Conservation (phyloP, 23 tunicate genomes). For the Ciona savignyi region DNA sequence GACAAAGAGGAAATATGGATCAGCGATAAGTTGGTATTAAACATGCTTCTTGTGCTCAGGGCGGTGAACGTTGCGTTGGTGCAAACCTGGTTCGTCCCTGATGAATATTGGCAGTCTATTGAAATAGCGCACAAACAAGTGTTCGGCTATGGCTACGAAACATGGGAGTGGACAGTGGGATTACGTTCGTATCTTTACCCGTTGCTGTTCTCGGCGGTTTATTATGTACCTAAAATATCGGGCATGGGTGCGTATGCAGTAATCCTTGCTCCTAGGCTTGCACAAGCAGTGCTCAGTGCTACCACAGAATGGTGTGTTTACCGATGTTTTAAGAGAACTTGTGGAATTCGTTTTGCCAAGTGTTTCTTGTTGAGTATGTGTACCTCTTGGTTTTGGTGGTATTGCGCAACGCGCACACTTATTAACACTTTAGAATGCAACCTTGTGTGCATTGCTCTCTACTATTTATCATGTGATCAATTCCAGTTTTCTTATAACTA, state of each 20-base stretch:
- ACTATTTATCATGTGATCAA: conserved; percentile 27
- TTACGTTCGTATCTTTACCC: conserved; percentile 68
- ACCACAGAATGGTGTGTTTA: conserved; percentile 50
- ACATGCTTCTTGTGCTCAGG: conserved; percentile 20
- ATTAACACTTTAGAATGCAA: conserved; percentile 59
- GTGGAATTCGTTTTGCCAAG: conserved; percentile 19
- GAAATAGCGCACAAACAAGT: conserved; percentile 80
- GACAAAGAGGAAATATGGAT: too few relatives aligned
- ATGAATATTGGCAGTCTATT: conserved; percentile 92
- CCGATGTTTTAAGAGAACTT: conserved; percentile 17
- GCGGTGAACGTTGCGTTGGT: conserved; percentile 42
- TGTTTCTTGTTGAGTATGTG: conserved; percentile 19
- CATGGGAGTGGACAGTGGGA: conserved; percentile 94
- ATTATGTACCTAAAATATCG: conserved; percentile 1
- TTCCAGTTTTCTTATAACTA: background rate
- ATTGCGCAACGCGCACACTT: conserved; percentile 76
- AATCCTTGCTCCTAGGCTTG: conserved; percentile 30
- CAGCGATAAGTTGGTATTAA: conserved; percentile 3
- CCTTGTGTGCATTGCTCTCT: conserved; percentile 50
- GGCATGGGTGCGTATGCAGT: conserved; percentile 13
- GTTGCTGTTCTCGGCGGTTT: conserved; percentile 29
- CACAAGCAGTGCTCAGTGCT: conserved; percentile 41
- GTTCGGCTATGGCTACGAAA: conserved; percentile 56
- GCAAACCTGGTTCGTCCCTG: conserved; percentile 83
- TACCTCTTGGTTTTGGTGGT: conserved; percentile 86